phyloP scores from a whole-genome alignment of 2,888 invertebrate species.

The Parascotia fuliginaria region DNA sequence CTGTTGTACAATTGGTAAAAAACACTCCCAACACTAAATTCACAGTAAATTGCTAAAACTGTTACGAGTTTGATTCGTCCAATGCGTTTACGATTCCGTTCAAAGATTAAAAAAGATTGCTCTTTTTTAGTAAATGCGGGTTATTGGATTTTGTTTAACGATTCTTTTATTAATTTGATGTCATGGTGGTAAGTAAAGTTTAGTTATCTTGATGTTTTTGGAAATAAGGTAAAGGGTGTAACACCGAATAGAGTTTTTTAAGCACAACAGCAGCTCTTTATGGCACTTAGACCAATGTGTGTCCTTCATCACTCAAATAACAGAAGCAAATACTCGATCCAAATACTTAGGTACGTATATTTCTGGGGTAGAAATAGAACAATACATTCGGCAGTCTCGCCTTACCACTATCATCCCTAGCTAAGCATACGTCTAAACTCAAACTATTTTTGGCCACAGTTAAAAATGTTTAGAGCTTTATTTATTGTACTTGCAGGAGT shows the following conservation, averaged over 20 bases:
- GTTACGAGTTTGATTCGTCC: slow-evolving; percentile 65
- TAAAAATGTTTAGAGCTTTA: too few species aligned
- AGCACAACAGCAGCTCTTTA: neutral
- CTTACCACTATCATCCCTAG: too few species aligned
- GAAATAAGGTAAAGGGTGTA: too few species aligned
- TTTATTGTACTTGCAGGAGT: too few species aligned
- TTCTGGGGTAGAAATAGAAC: too few species aligned
- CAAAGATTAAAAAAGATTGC: slow-evolving; percentile 69
- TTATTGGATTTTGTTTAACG: slow-evolving; percentile 62
- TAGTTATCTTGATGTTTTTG: slow-evolving; percentile 9
- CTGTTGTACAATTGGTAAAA: slow-evolving; percentile 81
- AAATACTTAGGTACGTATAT: too few species aligned
- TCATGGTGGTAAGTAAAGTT: slow-evolving; percentile 33
- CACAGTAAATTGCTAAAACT: slow-evolving; percentile 81
- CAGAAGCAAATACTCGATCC: too few species aligned
- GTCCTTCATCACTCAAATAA: too few species aligned
- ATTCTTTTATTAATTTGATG: slow-evolving; percentile 50
- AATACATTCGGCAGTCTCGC: too few species aligned
- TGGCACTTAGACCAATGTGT: neutral
- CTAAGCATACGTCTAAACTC: too few species aligned
- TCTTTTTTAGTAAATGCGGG: slow-evolving; percentile 77
- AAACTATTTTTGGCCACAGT: too few species aligned
- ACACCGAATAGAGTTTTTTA: neutral
- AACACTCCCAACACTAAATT: slow-evolving; percentile 72
- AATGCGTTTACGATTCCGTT: slow-evolving; percentile 71